A percentile compares a stretch with the other conserved stretches of the same genome.
phyloP scores from a whole-genome alignment of 2,888 invertebrate species.

The Ochropleura plecta region DNA sequence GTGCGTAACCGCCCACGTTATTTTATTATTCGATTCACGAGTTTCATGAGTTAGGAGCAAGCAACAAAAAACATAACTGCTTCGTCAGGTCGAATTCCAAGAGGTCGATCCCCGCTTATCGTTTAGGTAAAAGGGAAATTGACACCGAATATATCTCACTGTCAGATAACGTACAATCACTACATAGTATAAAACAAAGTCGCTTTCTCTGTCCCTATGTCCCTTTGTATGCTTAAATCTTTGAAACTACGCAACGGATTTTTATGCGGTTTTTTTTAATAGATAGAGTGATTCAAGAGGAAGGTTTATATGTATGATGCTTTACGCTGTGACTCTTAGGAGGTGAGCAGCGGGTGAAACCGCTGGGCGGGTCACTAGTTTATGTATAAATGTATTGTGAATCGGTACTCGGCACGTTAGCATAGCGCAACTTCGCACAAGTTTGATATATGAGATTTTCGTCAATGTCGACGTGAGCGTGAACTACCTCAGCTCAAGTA shows the following conservation, averaged over 20 bases:
- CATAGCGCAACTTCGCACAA: slow-evolving; percentile 53
- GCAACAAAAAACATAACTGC: slow-evolving; percentile 54
- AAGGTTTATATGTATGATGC: too few species aligned
- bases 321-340: too few species aligned
- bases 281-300: too few species aligned
- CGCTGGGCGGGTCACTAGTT: too few species aligned
- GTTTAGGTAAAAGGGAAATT: slow-evolving; percentile 59
- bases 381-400: slow-evolving; percentile 45
- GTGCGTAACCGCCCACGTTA: slow-evolving; percentile 59
- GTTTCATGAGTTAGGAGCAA: slow-evolving; percentile 30
- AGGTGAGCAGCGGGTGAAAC: too few species aligned
- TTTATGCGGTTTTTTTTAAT: too few species aligned
- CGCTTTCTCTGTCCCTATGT: too few species aligned
- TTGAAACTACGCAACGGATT: too few species aligned
- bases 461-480: slow-evolving; percentile 69
- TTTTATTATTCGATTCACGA: slow-evolving; percentile 51
- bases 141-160: slow-evolving; percentile 52
- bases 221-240: too few species aligned
- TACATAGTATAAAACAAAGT: too few species aligned
- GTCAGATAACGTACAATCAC: slow-evolving; percentile 57
- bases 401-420: slow-evolving; percentile 42
- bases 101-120: slow-evolving; percentile 47
- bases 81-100: slow-evolving; percentile 46
- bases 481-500: slow-evolving; percentile 63
- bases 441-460: slow-evolving; percentile 76